A percentile compares a stretch with the other conserved stretches of the same genome.
Evolutionary conservation across 2,888 invertebrate genomes (phyloP).

Genomic region (Caenorhabditis virilis): DNA sequence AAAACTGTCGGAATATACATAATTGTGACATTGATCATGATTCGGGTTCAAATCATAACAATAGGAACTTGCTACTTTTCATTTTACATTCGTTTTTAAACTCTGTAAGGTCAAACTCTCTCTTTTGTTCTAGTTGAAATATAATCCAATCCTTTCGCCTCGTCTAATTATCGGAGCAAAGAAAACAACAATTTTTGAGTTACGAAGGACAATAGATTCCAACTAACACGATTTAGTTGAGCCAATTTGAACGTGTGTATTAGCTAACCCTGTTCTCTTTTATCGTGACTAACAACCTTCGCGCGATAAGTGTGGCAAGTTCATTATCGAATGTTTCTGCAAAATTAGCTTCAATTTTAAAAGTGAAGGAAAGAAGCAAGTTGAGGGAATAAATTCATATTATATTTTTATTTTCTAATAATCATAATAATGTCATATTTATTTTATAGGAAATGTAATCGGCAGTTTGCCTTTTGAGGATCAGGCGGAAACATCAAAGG

Average conservation of each 20-base stretch:
- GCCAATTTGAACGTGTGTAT: conserved; percentile 38
- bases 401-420: not conserved
- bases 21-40: too few species aligned
- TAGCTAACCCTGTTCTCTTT: too few species aligned
- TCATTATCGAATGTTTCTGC: not conserved
- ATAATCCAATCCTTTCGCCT: too few species aligned
- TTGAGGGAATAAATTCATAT: not conserved
- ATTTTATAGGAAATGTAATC: conserved; percentile 39
- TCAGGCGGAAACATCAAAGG: conserved; percentile 39
- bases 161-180: too few species aligned
- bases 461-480: conserved; percentile 36
- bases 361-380: not conserved
- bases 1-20: too few species aligned
- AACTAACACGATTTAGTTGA: conserved; percentile 23
- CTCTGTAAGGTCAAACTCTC: too few species aligned
- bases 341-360: conserved; percentile 34
- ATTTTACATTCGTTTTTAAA: too few species aligned
- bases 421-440: not conserved
- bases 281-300: not conserved
- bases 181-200: too few species aligned
- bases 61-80: too few species aligned
- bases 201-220: too few species aligned
- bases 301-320: not conserved
- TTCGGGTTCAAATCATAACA: too few species aligned
- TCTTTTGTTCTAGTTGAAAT: too few species aligned